Percentiles rank a stretch among this genome's conserved stretches.
Evolutionary conservation across 2,113 vertebrate genomes (phyloP).

Genomic region (Dipodomys ordii): DNA sequence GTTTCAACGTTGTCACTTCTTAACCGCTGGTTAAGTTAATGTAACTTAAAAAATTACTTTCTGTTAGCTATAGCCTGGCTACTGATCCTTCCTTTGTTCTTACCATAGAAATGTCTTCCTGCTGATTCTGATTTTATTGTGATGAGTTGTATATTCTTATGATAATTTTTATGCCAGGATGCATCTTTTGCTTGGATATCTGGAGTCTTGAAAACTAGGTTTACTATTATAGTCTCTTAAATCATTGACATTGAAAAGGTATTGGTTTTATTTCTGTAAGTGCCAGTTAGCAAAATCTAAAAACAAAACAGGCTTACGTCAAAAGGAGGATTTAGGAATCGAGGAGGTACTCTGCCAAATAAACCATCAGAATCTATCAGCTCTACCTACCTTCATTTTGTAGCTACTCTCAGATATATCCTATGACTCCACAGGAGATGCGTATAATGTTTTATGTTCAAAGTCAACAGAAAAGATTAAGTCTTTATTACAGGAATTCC

Average conservation of each 20-base stretch:
- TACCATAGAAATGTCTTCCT: background rate
- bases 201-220: background rate
- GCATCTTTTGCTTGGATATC: background rate
- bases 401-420: background rate
- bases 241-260: background rate
- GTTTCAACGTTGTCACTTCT: background rate
- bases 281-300: background rate
- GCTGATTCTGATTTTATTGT: slow-evolving; percentile 11
- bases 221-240: background rate
- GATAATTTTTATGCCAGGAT: background rate
- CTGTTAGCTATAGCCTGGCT: background rate
- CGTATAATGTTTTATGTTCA: background rate
- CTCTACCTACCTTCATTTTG: background rate
- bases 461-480: background rate
- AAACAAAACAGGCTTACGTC: background rate
- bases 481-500: background rate
- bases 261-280: background rate
- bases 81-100: background rate
- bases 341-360: background rate
- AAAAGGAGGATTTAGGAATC: background rate
- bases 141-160: background rate
- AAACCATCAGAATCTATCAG: background rate
- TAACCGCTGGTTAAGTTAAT: background rate
- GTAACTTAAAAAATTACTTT: background rate
- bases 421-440: background rate